phyloP scores from a whole-genome alignment of 92 coral and sea anemone species.

The Isaurus tuberculatus region DNA sequence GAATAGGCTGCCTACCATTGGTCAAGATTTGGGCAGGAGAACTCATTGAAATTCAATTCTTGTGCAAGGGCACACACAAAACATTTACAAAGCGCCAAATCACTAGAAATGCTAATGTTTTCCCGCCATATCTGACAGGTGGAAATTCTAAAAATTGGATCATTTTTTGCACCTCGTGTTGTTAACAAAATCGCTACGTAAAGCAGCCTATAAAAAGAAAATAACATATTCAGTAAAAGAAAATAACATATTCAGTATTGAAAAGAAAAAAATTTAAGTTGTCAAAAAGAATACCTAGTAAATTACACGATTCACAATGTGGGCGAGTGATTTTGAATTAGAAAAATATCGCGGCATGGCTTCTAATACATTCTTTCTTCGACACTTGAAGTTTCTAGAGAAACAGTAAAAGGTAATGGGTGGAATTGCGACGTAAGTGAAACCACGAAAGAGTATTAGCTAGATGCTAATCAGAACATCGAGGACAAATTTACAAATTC shows the following conservation, averaged over 20 bases:
- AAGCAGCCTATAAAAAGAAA: neutral
- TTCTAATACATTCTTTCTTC: conserved; percentile 38
- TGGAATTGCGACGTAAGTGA: neutral
- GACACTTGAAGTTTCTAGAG: conserved; percentile 27
- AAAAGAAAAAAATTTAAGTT: neutral
- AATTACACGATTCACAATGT: neutral
- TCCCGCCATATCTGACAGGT: conserved; percentile 39
- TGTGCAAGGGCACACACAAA: conserved; percentile 23
- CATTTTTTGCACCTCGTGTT: neutral
- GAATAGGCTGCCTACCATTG: conserved; percentile 10
- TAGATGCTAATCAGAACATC: too few relatives aligned
- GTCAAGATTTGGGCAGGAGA: conserved; percentile 1
- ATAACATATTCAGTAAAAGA: neutral
- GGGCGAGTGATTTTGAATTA: neutral
- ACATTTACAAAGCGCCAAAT: conserved; percentile 23
- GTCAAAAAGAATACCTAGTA: neutral
- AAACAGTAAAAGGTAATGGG: neutral
- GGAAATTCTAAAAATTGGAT: conserved; percentile 24
- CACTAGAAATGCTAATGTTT: conserved; percentile 35
- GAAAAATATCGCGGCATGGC: neutral
- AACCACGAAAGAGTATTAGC: neutral
- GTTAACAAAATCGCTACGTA: neutral
- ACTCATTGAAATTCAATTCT: conserved; percentile 26
- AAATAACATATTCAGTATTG: neutral
- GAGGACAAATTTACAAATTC: too few relatives aligned